Base-by-base conservation (phyloP, 2,113 vertebrate species). In the Trichechus manatus region DNA sequence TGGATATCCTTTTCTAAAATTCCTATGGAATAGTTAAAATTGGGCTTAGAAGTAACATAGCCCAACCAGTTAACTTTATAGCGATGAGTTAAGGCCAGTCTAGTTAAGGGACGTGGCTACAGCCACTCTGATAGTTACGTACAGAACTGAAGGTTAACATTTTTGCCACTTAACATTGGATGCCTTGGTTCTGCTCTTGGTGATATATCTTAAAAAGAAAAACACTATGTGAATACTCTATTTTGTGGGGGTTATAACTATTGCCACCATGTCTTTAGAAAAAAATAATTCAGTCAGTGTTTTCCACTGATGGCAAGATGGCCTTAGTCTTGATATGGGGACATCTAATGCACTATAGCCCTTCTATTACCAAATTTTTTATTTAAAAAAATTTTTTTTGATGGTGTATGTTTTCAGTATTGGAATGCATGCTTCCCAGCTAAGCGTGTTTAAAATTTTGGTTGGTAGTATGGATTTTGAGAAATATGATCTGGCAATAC, bases 311-410 rank as follows among this genome's bases (percentile, higher is more conserved):
- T 0, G 81, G 89, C 10, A 19, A 94, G 44, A 39, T 64, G 44
- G 29, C n/a, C 39, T 70, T 11, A 31, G 33, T 70, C 36, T 63
- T 53, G 13, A 33, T 36, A 14, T 39, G 70, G 13, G 6, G 5
- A 25, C 7, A 4, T 63, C 6, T 5, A 1, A 3, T 10, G 10
- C 22, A 6, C 15, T 39, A 0, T 25, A 15, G 14, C 53, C 14
- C 14, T 56, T 56, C 53, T 11, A 15, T 56, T 14, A 56, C 53
- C 53, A 56, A 17, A 39, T 39, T 56, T 56, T 56, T 56, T 56
- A 56, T 10, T 53, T 6, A 53, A 53, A 53, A 53, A 39, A 39
- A 39, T 13, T 3, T 56, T 56, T 56, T 56, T 56, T 11, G 53
- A 56, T 15, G 53, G 53, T 2, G 13, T 56, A 11, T 56, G 15